Evolutionary conservation across 2,888 invertebrate genomes (phyloP), one percentile per base, ranked within the genome.

Genomic region (Calliopum simillimum): DNA sequence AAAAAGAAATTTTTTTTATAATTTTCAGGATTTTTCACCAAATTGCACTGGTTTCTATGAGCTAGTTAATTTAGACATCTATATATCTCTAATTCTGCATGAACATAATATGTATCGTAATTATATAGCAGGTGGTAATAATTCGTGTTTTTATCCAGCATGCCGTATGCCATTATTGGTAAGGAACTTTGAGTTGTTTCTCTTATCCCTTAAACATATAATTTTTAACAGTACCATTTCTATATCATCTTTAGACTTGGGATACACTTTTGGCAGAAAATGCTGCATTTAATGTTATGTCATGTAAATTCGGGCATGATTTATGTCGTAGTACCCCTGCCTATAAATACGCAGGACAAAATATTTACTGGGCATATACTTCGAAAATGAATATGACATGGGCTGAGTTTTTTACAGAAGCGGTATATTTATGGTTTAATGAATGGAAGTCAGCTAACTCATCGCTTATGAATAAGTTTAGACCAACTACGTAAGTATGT

Each of bases 21-120:
- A 14, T 13, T 49, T 53, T 56, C 41, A 76, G 75, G 44, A n/a
- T 14, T 76, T 76, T 59, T 64, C 73, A 49, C 12, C 49, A 46
- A 21, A 53, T 16, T 76, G 75, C 16, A 44, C 51, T 46, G 75
- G 75, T 4, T 16, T 64, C 5, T 68, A 64, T 4, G 25, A 46
- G 11, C 13, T 76, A n/a, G 72, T 58, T 47, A 21, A 71, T 53
- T 55, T 76, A 41, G 43, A n/a, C 8, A 56, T 61, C 1, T 55
- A 70, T 16, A 66, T 56, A n/a, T 14, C 44, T 1, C 4, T 72
- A n/a, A 76, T 76, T 59, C 46, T 76, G n/a, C 44, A 69, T 8
- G 68, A 72, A 21, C 75, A 76, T 33, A 74, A 74, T 46, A 53
- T n/a, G n/a, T 72, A 75, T 62, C 61, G 75, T 51, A 73, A 74